Conservation (phyloP, 2,888 invertebrate species). For the Agonum fuliginosum region DNA sequence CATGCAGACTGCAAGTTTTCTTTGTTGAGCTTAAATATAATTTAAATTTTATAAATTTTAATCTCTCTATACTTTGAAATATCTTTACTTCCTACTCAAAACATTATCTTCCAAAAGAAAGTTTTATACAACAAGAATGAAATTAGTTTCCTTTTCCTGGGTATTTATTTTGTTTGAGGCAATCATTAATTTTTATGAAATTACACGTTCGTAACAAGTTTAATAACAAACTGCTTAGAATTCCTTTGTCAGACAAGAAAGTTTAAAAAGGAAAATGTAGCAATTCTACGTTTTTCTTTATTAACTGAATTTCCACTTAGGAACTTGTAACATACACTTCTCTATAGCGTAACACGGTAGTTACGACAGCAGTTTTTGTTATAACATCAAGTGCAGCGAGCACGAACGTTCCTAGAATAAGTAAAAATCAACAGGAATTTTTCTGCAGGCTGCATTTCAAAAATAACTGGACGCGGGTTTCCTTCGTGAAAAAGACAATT, state of each 20-base stretch:
- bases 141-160: not conserved
- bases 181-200: constrained; percentile 28
- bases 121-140: no score
- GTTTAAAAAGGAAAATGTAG: constrained; percentile 31
- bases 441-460: constrained; percentile 14
- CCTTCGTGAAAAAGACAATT: constrained; percentile 18
- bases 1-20: no score
- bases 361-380: constrained; percentile 23
- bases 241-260: constrained; percentile 1
- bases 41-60: no score
- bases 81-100: no score
- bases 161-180: not conserved
- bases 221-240: constrained; percentile 6
- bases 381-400: constrained; percentile 1
- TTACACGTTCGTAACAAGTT: constrained; percentile 21
- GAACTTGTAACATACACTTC: not conserved
- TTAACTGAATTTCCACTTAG: not conserved
- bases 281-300: constrained; percentile 25
- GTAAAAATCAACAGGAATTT: constrained; percentile 13
- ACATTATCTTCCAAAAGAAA: no score
- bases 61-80: no score
- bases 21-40: no score
- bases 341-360: not conserved
- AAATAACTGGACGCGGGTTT: constrained; percentile 10
- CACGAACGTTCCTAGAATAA: not conserved